Evolutionary conservation across 2,888 invertebrate genomes (phyloP), one percentile per base, ranked within the genome.

Genomic region (Parascotia fuliginaria): DNA sequence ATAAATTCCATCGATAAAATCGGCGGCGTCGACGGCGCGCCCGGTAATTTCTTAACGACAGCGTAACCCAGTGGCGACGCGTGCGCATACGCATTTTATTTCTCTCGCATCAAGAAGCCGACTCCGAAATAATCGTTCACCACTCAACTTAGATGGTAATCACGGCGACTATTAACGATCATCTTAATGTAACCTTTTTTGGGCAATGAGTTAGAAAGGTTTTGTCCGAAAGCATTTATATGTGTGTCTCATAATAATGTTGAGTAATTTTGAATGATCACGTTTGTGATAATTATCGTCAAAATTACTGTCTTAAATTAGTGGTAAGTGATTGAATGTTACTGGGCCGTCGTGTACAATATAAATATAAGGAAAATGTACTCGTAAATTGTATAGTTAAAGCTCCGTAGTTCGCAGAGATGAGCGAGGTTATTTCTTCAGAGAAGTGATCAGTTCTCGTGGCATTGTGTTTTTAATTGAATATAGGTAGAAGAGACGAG

Each of bases 1-100:
- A 89, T 91, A 92, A 92, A 91, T 91, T 91, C 89, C 88, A 86
- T 89, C 90, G 91, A 92, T 92, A 91, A 91, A 89, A 92, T 92
- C 91, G 85, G 85, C 87, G 87, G 84, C 84, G 84, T 83, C 82
- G 79, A 77, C 81, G 79, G 83, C 82, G 82, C 82, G 85, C 79
- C 70, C 85, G 85, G 88, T 92, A 91, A 90, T 91, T 89, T 87
- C 88, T 89, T 90, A 90, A 89, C 89, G 89, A 89, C 89, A 85
- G 91, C 91, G 91, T 91, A 91, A 91, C 90, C 78, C 89, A 84
- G 91, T 91, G 89, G 91, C 91, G 85, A 87, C 87, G 87, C 87
- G 89, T 87, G 90, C 89, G 88, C 88, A 78, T 77, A 85, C 85
- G 85, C 88, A 87, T 89, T 89, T 89, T 88, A 87, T 89, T 87